These are phyloP conservation scores for Papilio demoleus DNA, from an alignment of 2,888 invertebrate species.

Conservation along the genomic window DNA sequence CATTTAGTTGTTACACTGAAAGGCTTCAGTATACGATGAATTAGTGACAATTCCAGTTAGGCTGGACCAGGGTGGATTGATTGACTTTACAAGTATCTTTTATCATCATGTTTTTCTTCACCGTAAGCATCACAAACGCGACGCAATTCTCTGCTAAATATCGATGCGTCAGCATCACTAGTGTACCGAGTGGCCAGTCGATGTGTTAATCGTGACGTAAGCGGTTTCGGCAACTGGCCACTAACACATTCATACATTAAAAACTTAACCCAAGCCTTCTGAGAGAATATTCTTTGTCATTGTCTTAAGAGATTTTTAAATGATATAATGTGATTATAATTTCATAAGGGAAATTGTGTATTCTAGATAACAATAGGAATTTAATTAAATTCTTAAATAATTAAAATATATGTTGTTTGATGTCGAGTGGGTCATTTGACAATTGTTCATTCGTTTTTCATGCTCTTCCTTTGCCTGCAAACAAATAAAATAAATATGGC, in stretches of 20 bases:
- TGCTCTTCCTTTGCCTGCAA: no score
- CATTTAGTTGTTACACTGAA: no score
- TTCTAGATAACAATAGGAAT: background rate
- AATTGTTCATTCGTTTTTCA: no score
- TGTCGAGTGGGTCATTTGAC: no score
- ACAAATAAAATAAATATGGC: no score
- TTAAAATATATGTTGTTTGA: background rate
- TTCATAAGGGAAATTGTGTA: background rate
- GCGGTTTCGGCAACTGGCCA: constrained; percentile 69
- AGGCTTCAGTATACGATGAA: no score
- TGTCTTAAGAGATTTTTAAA: constrained; percentile 5
- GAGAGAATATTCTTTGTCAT: constrained; percentile 12
- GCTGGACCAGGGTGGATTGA: no score
- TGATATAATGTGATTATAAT: constrained; percentile 4
- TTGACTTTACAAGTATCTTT: background rate
- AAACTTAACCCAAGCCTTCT: constrained; percentile 23
- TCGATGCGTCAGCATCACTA: constrained; percentile 39
- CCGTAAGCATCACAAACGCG: no score
- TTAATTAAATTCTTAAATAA: no score
- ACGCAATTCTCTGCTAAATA: no score
- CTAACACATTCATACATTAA: constrained; percentile 43
- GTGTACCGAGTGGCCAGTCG: constrained; percentile 59
- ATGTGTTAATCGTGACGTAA: constrained; percentile 74
- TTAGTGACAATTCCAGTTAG: no score
- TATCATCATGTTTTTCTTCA: background rate